Conservation (phyloP, 2,888 invertebrate species). For the Ophonus ardosiacus region DNA sequence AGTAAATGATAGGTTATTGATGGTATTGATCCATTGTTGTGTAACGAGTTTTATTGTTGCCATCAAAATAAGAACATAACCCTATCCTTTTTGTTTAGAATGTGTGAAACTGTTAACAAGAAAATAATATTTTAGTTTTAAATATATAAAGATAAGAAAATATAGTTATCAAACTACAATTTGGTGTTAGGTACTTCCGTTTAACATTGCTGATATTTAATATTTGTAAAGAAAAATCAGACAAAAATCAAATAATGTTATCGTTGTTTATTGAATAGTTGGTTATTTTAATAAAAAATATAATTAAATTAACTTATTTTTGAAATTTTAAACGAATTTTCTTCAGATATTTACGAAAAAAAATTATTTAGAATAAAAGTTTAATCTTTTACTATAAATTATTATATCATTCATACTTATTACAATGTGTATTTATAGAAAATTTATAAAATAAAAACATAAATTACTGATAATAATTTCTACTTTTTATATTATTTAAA, state of each 20-base stretch:
- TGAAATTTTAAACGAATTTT: not conserved
- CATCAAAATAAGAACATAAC: not conserved
- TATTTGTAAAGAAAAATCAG: not conserved
- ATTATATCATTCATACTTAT: too few relatives aligned
- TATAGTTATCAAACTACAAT: not conserved
- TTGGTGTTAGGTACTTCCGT: not conserved
- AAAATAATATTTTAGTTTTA: not conserved
- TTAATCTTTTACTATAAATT: not conserved
- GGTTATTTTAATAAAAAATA: not conserved
- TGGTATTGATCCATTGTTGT: slow-evolving; percentile 31
- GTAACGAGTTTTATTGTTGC: not conserved
- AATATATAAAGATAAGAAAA: slow-evolving; percentile 1
- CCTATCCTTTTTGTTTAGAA: not conserved
- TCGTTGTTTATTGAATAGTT: not conserved
- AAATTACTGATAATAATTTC: too few relatives aligned
- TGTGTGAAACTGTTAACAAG: not conserved
- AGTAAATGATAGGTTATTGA: slow-evolving; percentile 6
- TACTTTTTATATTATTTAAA: not conserved
- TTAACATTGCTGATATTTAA: not conserved
- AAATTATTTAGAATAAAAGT: not conserved
- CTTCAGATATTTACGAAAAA: not conserved
- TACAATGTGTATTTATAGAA: too few relatives aligned
- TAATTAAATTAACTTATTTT: not conserved
- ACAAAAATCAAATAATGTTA: not conserved
- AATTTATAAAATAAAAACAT: too few relatives aligned